These are phyloP conservation scores for Cepaea hortensis DNA, from an alignment of 2,888 invertebrate species.

Conservation along the genomic window DNA sequence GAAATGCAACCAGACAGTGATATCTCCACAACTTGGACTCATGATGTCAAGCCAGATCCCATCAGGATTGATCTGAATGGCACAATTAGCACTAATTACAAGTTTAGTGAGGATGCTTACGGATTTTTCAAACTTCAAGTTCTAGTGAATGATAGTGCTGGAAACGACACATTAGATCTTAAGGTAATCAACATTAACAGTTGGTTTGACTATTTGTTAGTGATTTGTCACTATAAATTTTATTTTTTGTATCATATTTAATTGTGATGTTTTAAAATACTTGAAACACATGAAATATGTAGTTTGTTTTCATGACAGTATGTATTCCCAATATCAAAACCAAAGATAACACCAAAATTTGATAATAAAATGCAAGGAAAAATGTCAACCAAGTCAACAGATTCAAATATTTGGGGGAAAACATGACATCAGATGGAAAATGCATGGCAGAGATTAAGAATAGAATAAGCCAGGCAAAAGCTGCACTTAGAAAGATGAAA, in stretches of 20 bases:
- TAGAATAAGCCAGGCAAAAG: too few relatives aligned
- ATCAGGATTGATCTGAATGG: slow-evolving; percentile 51
- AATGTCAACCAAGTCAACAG: too few relatives aligned
- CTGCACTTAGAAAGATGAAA: too few relatives aligned
- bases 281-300: background rate
- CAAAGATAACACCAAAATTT: background rate
- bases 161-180: slow-evolving; percentile 43
- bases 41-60: slow-evolving; percentile 4
- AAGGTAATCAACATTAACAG: slow-evolving; percentile 42
- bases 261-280: too few relatives aligned
- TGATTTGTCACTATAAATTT: too few relatives aligned
- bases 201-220: too few relatives aligned
- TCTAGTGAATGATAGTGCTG: slow-evolving; percentile 54
- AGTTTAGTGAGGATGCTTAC: slow-evolving; percentile 48
- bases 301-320: background rate
- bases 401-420: background rate
- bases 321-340: too few relatives aligned
- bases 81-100: slow-evolving; percentile 46
- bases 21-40: slow-evolving; percentile 16
- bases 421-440: background rate
- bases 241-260: too few relatives aligned
- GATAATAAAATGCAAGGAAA: background rate
- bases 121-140: slow-evolving; percentile 49
- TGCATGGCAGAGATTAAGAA: too few relatives aligned
- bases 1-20: slow-evolving; percentile 3